phyloP scores from a whole-genome alignment of 64 coral and sea anemone genomes.

The Anthopleura sola region DNA sequence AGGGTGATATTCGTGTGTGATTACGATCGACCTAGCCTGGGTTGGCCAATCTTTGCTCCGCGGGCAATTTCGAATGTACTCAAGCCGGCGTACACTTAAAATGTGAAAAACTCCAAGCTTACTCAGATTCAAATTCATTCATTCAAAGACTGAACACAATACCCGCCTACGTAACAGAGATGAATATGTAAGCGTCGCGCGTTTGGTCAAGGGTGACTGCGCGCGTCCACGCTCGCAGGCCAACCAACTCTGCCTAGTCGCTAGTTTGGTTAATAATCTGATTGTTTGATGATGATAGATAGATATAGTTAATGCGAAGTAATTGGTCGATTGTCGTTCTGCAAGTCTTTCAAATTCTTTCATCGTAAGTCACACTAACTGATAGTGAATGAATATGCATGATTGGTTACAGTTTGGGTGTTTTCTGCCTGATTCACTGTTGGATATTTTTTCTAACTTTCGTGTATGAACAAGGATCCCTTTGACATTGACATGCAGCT shows the following conservation, averaged over 20 bases:
- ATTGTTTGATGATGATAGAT: background rate
- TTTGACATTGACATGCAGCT: slow-evolving; percentile 12
- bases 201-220: slow-evolving; percentile 14
- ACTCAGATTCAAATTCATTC: slow-evolving; percentile 71
- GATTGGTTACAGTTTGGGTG: background rate
- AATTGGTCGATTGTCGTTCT: background rate
- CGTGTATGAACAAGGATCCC: background rate
- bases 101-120: slow-evolving; percentile 53
- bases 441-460: background rate
- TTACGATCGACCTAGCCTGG: slow-evolving; percentile 14
- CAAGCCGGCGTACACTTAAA: slow-evolving; percentile 12
- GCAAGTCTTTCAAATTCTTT: background rate
- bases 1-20: background rate
- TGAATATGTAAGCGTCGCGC: slow-evolving; percentile 15
- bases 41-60: slow-evolving; percentile 1
- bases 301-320: background rate
- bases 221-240: background rate
- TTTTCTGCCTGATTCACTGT: slow-evolving; percentile 12
- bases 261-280: background rate
- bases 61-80: slow-evolving; percentile 27
- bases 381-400: background rate
- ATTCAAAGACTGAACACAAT: slow-evolving; percentile 48
- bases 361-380: background rate
- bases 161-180: slow-evolving; percentile 19
- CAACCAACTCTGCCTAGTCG: background rate